Base-by-base conservation (phyloP, 2,113 vertebrate genomes). In the Oreochromis aureus region DNA sequence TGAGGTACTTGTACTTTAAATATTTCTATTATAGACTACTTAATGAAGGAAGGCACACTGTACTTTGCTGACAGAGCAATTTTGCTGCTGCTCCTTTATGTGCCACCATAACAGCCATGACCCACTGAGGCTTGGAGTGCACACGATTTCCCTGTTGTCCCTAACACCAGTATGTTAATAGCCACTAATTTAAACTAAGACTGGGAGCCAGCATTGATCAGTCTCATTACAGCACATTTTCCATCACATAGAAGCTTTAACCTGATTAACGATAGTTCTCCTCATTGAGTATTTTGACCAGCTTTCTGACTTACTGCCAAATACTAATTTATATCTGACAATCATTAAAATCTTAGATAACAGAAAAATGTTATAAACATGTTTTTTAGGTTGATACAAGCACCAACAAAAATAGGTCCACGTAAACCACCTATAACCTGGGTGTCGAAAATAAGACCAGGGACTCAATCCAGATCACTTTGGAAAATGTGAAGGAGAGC, bases 371-470 rank as follows among this genome's bases (percentile, higher is more conserved):
- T 36, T 12, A 63, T n/a, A 36, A 63, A 63, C 10, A 63, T 63
- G 32, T 36, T 36, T 63, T 36, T 63, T 63, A 63, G 59, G 32
- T 63, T 63, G 3, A 63, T 36, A 63, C 10, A 63, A 63, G 1
- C 6, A 36, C 30, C 0, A 63, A 32, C 1, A 53, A 61, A 19
- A 61, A 0, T 6, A 32, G 34, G 18, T 0, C 6, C 32, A 36
- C 0, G 1, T 63, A 63, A 0, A 36, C 32, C 61, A 36, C 10
- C 18, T 66, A 1, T n/a, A 66, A 36, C 61, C 32, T 66, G 61
- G 10, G 30, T 3, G 6, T 4, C 1, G 1, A 3, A 66, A n/a
- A 36, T 66, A 66, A 36, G 32, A 36, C 4, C 61, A 12, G 32
- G 18, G 6, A 36, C 18, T 3, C 61, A 66, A n/a, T 36, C 61